Evolutionary conservation across 2,113 vertebrate genomes (phyloP), one percentile per base, ranked within the genome.

Genomic region (Porphyrio hochstetteri): DNA sequence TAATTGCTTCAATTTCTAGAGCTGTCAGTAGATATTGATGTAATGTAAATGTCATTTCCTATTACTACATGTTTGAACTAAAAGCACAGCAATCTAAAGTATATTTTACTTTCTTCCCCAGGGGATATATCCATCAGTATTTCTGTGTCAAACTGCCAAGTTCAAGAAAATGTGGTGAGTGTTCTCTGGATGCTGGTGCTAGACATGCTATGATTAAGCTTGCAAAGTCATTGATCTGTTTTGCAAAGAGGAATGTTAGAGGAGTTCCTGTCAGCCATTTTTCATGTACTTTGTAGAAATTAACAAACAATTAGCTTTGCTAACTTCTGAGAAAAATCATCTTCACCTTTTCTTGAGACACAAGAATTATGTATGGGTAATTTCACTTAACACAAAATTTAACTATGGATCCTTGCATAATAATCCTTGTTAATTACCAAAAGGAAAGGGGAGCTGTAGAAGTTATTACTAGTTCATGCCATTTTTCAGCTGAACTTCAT

Each of bases 101-200:
- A 42, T 87, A 92, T 92, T 96, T 95, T 82, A n/a, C 85, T 87
- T 96, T 96, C 69, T 97, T 96, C 90, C 96, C 96, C 96, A 99
- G 99, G 99, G 96, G 98, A 99, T 88, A 96, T 99, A 91, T 99
- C 99, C 83, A 96, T 99, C 97, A 99, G 99, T 96, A 99, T 99
- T 97, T 99, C 99, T 14, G 99, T 99, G 84, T 99, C 99, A 94
- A 99, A 99, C 97, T 98, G 98, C 92, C 98, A 99, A 98, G 98
- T 99, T 96, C 99, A 99, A 96, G 99, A 99, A 98, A 99, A 99
- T 33, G 99, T 99, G 99, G 99, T 99, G 94, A 98, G 99, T 97
- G 75, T 95, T 63, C 56, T 92, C 75, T 90, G 68, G 59, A 61
- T 94, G 77, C 80, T 88, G 64, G 40, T 94, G 81, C 79, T 90